Base-by-base conservation (phyloP, 2,113 vertebrate genomes). In the Struthidea cinerea region DNA sequence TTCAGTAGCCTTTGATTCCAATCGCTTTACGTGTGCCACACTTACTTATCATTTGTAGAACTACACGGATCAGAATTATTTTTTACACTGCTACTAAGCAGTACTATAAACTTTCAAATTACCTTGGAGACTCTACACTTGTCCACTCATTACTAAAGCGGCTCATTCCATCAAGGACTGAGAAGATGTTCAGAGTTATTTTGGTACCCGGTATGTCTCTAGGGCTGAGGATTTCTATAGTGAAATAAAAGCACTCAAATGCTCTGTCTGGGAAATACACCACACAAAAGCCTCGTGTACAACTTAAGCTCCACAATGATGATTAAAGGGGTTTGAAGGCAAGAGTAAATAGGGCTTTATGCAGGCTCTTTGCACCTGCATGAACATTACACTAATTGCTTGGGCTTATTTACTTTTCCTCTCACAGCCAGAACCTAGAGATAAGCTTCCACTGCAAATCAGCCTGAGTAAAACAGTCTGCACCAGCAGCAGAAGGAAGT, bases 351-450 rank as follows among this genome's bases (percentile, higher is more conserved):
- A 95, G 84, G 67, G 76, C 55, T 90, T 94, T 86, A 33, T 92
- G 78, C 46, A 70, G 82, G 75, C 75, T 90, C n/a, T 91, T 95
- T 96, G 85, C 94, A 95, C 93, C 92, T 95, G 84, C 87, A 63
- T 65, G 75, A 93, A 41, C 85, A 84, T 94, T 70, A 63, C 21
- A 24, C 35, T 96, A 93, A 95, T 96, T 94, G 90, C 82, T 93
- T 86, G 56, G 82, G 79, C 68, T 96, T 97, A 89, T 95, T 97
- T 93, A 93, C 90, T 95, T 90, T 93, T 74, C 39, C 12, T 88
- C 63, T 85, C 78, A 47, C 82, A 91, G 75, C 42, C 90, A 96
- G 87, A 93, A 91, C 82, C 71, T 74, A 88, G 79, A 96, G 84
- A 96, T 90, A 93, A 86, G 46, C 87, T 96, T 73, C 78, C 64